Percentiles rank a stretch among this genome's conserved stretches.
phyloP scores from a whole-genome alignment of 2,797 vertebrate genomes.

The Argya squamiceps region DNA sequence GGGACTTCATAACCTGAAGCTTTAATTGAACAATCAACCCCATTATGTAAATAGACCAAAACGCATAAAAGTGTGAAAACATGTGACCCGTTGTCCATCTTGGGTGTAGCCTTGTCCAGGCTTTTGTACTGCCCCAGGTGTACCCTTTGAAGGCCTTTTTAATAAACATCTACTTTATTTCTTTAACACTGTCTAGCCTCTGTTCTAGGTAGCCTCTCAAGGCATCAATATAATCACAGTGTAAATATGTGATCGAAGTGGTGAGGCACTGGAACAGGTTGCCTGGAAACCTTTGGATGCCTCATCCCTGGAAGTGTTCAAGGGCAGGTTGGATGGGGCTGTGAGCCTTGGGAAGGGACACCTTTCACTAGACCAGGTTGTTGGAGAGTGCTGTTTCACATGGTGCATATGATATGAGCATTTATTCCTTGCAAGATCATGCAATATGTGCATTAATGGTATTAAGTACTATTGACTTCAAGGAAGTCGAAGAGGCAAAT shows the following conservation, averaged over 20 bases:
- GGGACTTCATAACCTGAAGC: not conserved
- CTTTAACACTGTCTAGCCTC: too few relatives aligned
- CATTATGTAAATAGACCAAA: not conserved
- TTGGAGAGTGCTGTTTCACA: not conserved
- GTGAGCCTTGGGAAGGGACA: not conserved
- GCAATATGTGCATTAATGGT: not conserved
- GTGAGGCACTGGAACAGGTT: not conserved
- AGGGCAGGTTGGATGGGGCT: not conserved
- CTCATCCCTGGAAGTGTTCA: not conserved
- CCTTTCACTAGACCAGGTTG: not conserved
- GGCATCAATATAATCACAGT: not conserved
- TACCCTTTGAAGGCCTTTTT: not conserved
- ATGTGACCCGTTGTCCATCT: rapidly evolving
- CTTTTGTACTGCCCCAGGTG: not conserved
- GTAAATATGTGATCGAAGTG: not conserved
- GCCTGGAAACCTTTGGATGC: not conserved
- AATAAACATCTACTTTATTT: not conserved
- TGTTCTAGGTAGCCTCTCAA: too few relatives aligned
- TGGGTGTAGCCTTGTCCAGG: not conserved
- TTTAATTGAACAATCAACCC: not conserved
- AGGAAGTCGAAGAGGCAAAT: not conserved
- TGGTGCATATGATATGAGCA: not conserved
- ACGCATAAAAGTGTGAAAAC: not conserved
- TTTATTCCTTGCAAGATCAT: not conserved
- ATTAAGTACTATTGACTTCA: not conserved